Percentiles rank a stretch among this genome's conserved stretches.
These are phyloP conservation scores for Smittia aterrima DNA, from an alignment of 2,888 invertebrate genomes.

Conservation along the genomic window DNA sequence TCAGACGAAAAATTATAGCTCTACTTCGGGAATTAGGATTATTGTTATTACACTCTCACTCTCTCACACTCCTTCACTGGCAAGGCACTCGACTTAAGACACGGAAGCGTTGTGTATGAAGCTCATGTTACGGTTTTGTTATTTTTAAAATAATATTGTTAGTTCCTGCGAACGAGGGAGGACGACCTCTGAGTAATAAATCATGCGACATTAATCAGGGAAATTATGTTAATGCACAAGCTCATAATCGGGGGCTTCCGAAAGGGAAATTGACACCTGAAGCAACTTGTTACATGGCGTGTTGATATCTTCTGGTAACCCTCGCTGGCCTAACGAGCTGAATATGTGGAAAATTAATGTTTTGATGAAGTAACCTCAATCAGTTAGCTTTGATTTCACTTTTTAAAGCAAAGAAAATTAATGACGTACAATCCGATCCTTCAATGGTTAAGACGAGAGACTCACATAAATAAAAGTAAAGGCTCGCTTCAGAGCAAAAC, in stretches of 20 bases:
- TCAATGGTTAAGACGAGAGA: not conserved
- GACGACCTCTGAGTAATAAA: constrained; percentile 13
- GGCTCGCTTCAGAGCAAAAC: not conserved
- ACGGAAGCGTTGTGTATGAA: not conserved
- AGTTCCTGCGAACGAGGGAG: not conserved
- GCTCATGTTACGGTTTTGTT: not conserved
- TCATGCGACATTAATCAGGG: constrained; percentile 26
- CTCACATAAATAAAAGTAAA: not conserved
- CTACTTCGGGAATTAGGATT: constrained; percentile 16
- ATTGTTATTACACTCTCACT: not conserved
- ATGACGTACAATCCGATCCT: not conserved
- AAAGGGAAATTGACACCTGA: constrained; percentile 24
- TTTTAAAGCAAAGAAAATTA: constrained; percentile 8
- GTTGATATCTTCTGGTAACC: not conserved
- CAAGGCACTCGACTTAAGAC: constrained; percentile 5
- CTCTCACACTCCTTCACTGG: too few species aligned
- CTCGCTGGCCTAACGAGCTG: not conserved
- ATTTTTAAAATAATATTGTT: not conserved
- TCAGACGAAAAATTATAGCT: constrained; percentile 13
- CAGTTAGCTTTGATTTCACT: not conserved
- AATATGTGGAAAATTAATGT: not conserved
- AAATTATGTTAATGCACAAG: constrained; percentile 6
- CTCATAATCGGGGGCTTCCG: not conserved
- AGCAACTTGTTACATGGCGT: not conserved
- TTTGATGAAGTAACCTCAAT: not conserved